Base-by-base conservation (phyloP, 2,113 vertebrate genomes). In the Promerops cafer region DNA sequence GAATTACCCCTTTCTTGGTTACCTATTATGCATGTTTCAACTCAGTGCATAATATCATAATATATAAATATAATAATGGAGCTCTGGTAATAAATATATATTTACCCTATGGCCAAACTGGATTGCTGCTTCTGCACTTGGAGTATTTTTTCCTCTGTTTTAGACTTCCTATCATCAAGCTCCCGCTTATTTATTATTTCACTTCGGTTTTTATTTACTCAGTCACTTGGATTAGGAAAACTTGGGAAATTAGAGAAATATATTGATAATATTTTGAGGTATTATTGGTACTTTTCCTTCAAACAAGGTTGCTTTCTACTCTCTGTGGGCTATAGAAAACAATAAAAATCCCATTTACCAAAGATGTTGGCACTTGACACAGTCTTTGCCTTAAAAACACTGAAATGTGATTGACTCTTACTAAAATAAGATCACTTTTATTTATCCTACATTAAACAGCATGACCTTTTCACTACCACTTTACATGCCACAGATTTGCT, bases 371-470 rank as follows among this genome's bases (percentile, higher is more conserved):
- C 47, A 83, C 84, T 95, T 96, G 53, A 84, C 63, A 91, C 33
- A 61, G 50, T 68, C 61, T 92, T 93, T 57, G 52, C 30, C 72
- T 94, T 85, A 89, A 69, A 42, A 44, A 50, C 64, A 50, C 45
- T 84, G 68, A 83, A 94, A 94, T 94, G 76, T 96, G 84, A 89
- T 84, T 93, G 93, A 96, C 64, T 94, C 52, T 72, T 96, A 85
- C 42, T 87, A 88, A 97, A 96, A 94, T 95, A 87, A 83, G 70
- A 94, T 84, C 53, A 69, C 37, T 71, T 89, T 69, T 95, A 80
- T 93, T 95, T 97, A 93, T 94, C 60, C 74, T 87, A 84, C 74
- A 76, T 96, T 94, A 93, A 97, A 91, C 77, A 94, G 47, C 83
- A 20, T 91, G 96, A 94, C 80, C 81, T 97, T 97, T 97, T 60